Conservation (phyloP, 1,140 invertebrate species). For the Adelges cooleyi region DNA sequence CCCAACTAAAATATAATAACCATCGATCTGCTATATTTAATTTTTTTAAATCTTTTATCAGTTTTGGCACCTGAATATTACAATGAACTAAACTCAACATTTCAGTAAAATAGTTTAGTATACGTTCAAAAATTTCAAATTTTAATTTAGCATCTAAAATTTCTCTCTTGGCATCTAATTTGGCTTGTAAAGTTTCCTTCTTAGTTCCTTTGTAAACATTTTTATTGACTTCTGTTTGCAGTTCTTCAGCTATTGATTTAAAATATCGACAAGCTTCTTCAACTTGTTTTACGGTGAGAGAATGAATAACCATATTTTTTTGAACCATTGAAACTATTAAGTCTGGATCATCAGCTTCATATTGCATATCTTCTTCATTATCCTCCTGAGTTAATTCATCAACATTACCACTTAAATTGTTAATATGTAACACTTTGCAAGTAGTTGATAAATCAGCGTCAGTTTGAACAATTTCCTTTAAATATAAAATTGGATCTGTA, state of each 20-base stretch:
- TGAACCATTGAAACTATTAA: neutral
- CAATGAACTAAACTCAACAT: neutral
- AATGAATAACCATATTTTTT: neutral
- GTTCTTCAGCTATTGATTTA: too few species aligned
- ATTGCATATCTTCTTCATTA: neutral
- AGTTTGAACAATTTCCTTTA: neutral
- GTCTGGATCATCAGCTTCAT: neutral
- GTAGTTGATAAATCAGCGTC: neutral
- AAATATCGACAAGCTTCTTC: neutral
- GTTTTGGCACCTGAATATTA: neutral
- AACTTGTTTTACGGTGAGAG: neutral
- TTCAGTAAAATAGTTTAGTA: neutral
- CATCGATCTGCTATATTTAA: slow-evolving; percentile 7
- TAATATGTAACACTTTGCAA: too few species aligned
- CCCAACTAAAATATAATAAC: neutral
- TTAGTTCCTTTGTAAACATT: neutral
- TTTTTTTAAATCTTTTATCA: neutral
- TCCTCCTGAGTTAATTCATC: neutral
- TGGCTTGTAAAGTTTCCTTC: neutral
- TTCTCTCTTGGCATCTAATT: too few species aligned
- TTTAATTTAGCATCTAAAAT: neutral
- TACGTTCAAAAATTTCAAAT: neutral
- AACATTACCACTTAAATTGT: neutral
- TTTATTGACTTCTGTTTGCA: neutral
- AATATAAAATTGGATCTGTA: neutral